Base-by-base conservation (phyloP, 2,888 invertebrate genomes). In the Morpho helenor region DNA sequence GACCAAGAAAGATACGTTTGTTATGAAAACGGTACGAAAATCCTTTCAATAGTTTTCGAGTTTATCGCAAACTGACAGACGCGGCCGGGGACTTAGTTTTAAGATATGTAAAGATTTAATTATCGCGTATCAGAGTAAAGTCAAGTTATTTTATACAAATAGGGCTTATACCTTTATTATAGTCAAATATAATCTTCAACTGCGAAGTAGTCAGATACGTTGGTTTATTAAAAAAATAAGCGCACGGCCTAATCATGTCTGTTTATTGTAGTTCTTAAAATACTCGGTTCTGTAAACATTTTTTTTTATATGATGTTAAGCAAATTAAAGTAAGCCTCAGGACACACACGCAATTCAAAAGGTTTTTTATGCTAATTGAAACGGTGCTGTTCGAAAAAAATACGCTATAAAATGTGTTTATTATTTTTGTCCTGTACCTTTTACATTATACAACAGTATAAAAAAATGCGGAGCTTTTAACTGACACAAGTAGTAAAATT, bases 291-390 rank as follows among this genome's bases (percentile, higher is more conserved):
- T 53, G 42, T 58, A 58, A 60, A 56, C 43, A 51, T 22, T 44
- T 39, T 60, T 45, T 58, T 59, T 61, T 63, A 61, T 61, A 58
- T 58, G 58, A 58, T 51, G 51, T 49, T 56, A 56, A 52, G 55
- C 46, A 56, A 62, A 60, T 62, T 42, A 60, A 58, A 48, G 55
- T 49, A 57, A 47, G 52, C 51, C 43, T 42, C 40, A 8, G 31
- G 49, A 44, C 47, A 49, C 57, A 47, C 40, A 56, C 47, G 45
- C 46, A 22, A 47, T 56, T 55, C 47, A 42, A 43, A 54, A 56
- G 41, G 47, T 22, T 56, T 31, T 46, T 56, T 52, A 58, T 46
- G 46, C n/a, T 46, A 56, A 52, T 51, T 48, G 23, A 54, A 48
- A 54, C 46, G 40, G 46, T 46, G 40, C 9, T 46, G 22, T 53